These are phyloP conservation scores for Bovichtus diacanthus DNA, from an alignment of 2,797 vertebrate species.

Conservation along the genomic window DNA sequence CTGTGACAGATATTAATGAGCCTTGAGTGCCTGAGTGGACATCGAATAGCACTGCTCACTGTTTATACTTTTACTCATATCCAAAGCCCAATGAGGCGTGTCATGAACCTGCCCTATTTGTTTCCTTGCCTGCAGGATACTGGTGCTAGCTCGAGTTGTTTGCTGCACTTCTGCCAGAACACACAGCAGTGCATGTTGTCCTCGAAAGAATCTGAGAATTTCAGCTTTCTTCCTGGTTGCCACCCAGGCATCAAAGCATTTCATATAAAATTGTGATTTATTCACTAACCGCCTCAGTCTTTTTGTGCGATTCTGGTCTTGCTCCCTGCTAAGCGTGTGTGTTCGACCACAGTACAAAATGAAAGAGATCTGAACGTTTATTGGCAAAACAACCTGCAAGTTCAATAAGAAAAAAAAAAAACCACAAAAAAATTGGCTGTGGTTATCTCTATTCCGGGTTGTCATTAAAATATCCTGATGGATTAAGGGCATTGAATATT, in stretches of 20 bases:
- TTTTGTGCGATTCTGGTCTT: slow-evolving; percentile 39
- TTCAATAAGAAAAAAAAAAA: slow-evolving; percentile 21
- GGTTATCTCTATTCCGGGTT: slow-evolving; percentile 48
- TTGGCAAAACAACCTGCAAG: slow-evolving; percentile 36
- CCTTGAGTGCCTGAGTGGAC: slow-evolving; percentile 52
- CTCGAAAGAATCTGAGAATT: neutral
- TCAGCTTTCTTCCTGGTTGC: slow-evolving; percentile 8
- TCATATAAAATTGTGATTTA: slow-evolving; percentile 28
- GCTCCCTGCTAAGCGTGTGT: slow-evolving; percentile 11
- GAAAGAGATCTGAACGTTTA: slow-evolving; percentile 18
- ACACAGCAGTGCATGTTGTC: neutral
- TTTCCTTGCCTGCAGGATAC: slow-evolving; percentile 34
- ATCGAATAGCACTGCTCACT: slow-evolving; percentile 65
- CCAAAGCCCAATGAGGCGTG: slow-evolving; percentile 44
- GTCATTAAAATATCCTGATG: slow-evolving; percentile 53
- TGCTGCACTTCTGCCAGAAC: neutral
- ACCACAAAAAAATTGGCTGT: slow-evolving; percentile 48
- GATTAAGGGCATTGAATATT: slow-evolving; percentile 65
- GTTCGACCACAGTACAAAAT: slow-evolving; percentile 22
- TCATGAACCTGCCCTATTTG: slow-evolving; percentile 19
- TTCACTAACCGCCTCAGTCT: slow-evolving; percentile 14
- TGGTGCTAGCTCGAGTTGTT: slow-evolving; percentile 4
- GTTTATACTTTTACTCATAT: slow-evolving; percentile 51
- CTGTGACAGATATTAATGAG: slow-evolving; percentile 69
- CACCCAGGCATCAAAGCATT: slow-evolving; percentile 30